These are phyloP conservation scores for Perccottus glenii DNA, from an alignment of 2,113 vertebrate species.

Conservation along the genomic window DNA sequence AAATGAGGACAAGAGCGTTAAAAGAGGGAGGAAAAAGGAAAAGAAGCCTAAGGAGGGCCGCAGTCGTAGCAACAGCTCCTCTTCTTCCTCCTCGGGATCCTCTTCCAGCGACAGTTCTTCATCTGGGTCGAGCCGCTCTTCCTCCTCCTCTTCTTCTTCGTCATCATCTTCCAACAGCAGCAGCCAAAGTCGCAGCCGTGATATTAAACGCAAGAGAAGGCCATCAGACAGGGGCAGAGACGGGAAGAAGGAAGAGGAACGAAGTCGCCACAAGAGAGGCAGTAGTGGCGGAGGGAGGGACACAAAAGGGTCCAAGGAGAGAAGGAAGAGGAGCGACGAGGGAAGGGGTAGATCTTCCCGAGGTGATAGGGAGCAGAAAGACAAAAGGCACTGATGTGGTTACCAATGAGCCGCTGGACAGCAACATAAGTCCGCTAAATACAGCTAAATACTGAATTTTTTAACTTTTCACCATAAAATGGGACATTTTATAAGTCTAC, in stretches of 20 bases:
- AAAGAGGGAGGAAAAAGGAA: conserved; percentile 78
- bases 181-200: conserved; percentile 83
- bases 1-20: conserved; percentile 7
- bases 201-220: conserved; percentile 85
- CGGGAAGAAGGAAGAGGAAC: conserved; percentile 85
- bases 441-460: conserved; percentile 28
- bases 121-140: conserved; percentile 85
- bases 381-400: conserved; percentile 88
- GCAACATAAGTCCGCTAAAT: not conserved
- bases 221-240: conserved; percentile 78
- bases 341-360: conserved; percentile 85
- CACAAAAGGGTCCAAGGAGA: conserved; percentile 90
- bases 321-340: conserved; percentile 89
- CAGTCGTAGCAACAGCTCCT: conserved; percentile 79
- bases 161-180: conserved; percentile 87
- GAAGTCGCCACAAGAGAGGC: conserved; percentile 88
- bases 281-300: conserved; percentile 79
- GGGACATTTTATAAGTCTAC: not conserved
- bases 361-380: conserved; percentile 94
- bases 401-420: not conserved
- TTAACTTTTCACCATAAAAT: conserved; percentile 20
- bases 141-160: conserved; percentile 83
- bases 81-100: conserved; percentile 80
- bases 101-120: conserved; percentile 87
- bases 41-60: conserved; percentile 79